Evolutionary conservation across 2,113 vertebrate species (phyloP).

Genomic region (Crotalus tigris): DNA sequence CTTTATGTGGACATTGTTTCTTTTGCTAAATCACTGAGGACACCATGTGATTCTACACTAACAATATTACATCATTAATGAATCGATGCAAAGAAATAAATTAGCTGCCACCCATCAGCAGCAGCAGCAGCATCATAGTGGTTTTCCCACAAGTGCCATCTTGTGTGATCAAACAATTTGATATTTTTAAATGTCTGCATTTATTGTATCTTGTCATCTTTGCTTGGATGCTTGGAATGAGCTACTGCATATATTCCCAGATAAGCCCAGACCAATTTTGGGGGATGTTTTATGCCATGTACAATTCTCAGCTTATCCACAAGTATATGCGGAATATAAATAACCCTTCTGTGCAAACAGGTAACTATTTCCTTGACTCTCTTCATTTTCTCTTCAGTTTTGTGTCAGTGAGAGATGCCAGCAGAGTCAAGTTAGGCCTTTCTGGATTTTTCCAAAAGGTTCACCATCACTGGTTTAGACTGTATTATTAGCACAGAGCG

Average conservation of each 20-base stretch:
- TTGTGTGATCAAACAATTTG: background rate
- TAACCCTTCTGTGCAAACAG: background rate
- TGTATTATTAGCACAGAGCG: background rate
- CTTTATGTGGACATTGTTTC: background rate
- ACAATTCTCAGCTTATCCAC: background rate
- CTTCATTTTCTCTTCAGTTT: background rate
- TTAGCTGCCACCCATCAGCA: background rate
- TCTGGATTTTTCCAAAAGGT: background rate
- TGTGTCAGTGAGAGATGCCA: background rate
- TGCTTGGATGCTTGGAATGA: background rate
- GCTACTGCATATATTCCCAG: background rate
- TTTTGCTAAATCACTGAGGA: background rate
- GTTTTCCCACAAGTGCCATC: background rate
- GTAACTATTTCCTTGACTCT: background rate
- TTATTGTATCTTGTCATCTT: background rate
- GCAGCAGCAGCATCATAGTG: background rate
- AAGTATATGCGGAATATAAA: background rate
- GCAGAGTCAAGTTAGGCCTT: background rate
- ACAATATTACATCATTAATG: background rate
- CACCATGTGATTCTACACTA: background rate
- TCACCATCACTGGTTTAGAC: background rate
- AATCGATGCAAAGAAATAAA: background rate
- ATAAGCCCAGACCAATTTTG: background rate
- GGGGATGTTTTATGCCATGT: no score
- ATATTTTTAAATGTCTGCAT: background rate